Percentiles rank a stretch among this genome's conserved stretches.
Evolutionary conservation across 2,113 vertebrate species (phyloP).

Genomic region (Rhagologus leucostigma): DNA sequence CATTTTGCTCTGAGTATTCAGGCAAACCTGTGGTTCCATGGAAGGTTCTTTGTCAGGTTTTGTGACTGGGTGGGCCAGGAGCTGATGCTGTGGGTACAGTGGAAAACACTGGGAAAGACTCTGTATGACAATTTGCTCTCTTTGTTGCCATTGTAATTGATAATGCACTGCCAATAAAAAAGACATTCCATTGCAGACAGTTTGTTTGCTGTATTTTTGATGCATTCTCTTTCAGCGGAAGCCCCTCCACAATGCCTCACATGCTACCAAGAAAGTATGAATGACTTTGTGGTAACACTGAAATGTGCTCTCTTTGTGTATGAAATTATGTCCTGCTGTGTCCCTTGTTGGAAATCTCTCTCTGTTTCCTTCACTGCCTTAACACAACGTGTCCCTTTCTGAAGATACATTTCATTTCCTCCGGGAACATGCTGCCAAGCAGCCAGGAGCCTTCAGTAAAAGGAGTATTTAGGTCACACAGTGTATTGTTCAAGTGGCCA

Average conservation of each 20-base stretch:
- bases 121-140: constrained; percentile 45
- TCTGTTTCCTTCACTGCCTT: background rate
- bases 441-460: background rate
- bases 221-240: constrained; percentile 52
- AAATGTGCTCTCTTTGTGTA: constrained; percentile 4
- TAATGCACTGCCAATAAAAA: constrained; percentile 74
- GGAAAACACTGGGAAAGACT: constrained; percentile 39
- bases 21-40: background rate
- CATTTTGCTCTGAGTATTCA: background rate
- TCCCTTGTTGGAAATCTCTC: background rate
- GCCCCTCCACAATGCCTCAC: background rate
- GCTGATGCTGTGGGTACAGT: background rate
- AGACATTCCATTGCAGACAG: constrained; percentile 67
- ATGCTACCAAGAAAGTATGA: constrained; percentile 3
- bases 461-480: background rate
- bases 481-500: background rate
- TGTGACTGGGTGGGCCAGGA: background rate
- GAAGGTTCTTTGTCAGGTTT: constrained; percentile 5
- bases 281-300: constrained; percentile 12
- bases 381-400: background rate
- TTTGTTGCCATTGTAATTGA: constrained; percentile 63
- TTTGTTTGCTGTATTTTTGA: constrained; percentile 80
- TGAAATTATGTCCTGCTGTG: background rate
- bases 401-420: constrained; percentile 23
- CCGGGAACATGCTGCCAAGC: background rate